Evolutionary conservation across 2,113 vertebrate genomes (phyloP).

Genomic region (Neopipo cinnamomea): DNA sequence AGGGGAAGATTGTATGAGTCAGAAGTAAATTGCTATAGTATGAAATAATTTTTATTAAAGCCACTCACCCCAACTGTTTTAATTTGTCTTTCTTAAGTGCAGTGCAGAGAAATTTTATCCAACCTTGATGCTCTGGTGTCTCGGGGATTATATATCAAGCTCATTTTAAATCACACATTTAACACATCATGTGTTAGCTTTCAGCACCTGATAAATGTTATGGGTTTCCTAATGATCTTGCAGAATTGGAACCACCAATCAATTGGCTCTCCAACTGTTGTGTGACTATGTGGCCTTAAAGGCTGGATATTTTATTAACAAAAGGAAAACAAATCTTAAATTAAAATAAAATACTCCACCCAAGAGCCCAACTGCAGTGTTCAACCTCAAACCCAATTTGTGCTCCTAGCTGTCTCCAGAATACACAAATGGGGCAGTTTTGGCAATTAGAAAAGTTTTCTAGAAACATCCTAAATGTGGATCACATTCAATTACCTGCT

Average conservation of each 20-base stretch:
- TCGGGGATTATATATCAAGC: conserved; percentile 9
- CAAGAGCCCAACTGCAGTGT: neutral
- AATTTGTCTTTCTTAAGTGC: conserved; percentile 33
- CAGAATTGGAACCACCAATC: conserved; percentile 10
- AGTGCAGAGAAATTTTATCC: conserved; percentile 16
- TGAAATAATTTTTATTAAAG: neutral
- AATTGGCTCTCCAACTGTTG: neutral
- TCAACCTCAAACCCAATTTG: neutral
- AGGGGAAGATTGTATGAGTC: neutral
- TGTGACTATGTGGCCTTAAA: conserved; percentile 16
- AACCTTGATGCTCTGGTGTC: conserved; percentile 13
- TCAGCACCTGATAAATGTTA: conserved; percentile 51
- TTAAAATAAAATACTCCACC: neutral
- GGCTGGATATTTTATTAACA: conserved; percentile 34
- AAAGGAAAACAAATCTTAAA: conserved; percentile 4
- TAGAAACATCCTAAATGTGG: neutral
- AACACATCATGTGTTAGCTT: conserved; percentile 43
- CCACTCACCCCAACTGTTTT: conserved; percentile 34
- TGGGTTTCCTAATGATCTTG: conserved; percentile 10
- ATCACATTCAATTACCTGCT: neutral
- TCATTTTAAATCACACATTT: conserved; percentile 43
- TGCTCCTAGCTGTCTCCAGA: neutral
- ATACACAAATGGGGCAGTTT: neutral
- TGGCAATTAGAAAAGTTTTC: neutral
- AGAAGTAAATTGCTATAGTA: neutral